Evolutionary conservation across 2,113 vertebrate species (phyloP), one percentile per base, ranked within the genome.

Genomic region (Amblyopsis rosae): DNA sequence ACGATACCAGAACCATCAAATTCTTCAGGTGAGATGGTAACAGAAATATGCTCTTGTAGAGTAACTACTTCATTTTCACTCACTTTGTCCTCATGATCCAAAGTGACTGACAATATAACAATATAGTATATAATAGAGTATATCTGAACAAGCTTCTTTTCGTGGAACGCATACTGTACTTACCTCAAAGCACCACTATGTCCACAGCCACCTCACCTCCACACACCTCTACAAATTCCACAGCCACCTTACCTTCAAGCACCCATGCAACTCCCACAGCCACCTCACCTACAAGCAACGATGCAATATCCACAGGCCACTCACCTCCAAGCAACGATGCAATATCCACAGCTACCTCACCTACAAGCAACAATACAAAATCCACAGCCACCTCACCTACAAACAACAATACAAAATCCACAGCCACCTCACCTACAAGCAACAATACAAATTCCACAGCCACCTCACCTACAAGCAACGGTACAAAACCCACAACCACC

Each of bases 301-400:
- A 9, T 46, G 9, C 9, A 73, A 13, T 57, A 17, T 2, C 13
- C 46, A 17, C 2, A 1, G 1, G 50, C 50, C 13, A 4, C 45
- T 35, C 9, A 73, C 13, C 56, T 62, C 0, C 59, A 63, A 41
- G 58, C 74, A 69, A 41, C 41, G 13, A 9, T 46, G 9, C 9
- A 73, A 13, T 57, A 17, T 2, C 13, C 46, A 17, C 2, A 1
- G 1, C 55, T 46, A 16, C 9, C 45, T 35, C 9, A 73, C 13
- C 56, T 62, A 0, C 59, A 63, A 41, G 58, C 58, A 59, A 0
- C 57, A 10, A 4, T 55, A 2, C 58, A 49, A 50, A n/a, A n/a
- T n/a, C n/a, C n/a, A n/a, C n/a, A n/a, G n/a, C n/a, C n/a, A n/a
- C n/a, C 49, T 50, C 11, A 50, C 49, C 49, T 50, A 3, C 49